Percentiles rank a stretch among this genome's conserved stretches.
These are phyloP conservation scores for Paralvinella palmiformis DNA, from an alignment of 1,140 invertebrate genomes.

Conservation along the genomic window DNA sequence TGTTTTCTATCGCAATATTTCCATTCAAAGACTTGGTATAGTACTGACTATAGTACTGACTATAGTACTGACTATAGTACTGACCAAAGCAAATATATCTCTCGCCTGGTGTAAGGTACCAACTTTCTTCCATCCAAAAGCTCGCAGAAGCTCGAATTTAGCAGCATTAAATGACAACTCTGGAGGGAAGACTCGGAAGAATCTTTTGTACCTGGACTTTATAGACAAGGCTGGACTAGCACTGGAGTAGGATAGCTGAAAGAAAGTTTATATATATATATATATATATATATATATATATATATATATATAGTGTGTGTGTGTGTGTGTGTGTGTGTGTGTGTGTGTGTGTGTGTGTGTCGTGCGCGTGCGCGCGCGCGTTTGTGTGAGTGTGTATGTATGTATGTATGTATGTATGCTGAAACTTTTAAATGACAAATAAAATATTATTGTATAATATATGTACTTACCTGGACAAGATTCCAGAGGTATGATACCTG, in stretches of 20 bases:
- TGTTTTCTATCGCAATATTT: too few relatives aligned
- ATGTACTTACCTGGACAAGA: conserved; percentile 21
- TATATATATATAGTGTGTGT: background rate
- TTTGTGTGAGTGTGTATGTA: background rate
- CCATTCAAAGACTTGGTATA: too few relatives aligned
- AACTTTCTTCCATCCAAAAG: conserved; percentile 18
- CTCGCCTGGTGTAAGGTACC: conserved; percentile 13
- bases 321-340: background rate
- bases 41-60: too few relatives aligned
- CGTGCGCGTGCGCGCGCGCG: background rate
- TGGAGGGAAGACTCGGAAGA: conserved; percentile 29
- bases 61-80: too few relatives aligned
- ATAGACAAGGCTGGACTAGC: conserved; percentile 30
- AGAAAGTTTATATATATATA: background rate
- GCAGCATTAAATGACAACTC: conserved; percentile 22
- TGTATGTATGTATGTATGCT: background rate
- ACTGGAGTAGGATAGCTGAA: conserved; percentile 31
- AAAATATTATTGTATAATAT: background rate
- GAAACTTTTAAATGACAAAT: background rate
- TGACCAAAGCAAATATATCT: conserved; percentile 14
- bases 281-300: background rate
- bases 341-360: background rate
- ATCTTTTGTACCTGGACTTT: conserved; percentile 24
- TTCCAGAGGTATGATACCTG: conserved; percentile 27
- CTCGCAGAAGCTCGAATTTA: conserved; percentile 10